phyloP scores from a whole-genome alignment of 2,888 invertebrate species.

The Torymus tubicola region DNA sequence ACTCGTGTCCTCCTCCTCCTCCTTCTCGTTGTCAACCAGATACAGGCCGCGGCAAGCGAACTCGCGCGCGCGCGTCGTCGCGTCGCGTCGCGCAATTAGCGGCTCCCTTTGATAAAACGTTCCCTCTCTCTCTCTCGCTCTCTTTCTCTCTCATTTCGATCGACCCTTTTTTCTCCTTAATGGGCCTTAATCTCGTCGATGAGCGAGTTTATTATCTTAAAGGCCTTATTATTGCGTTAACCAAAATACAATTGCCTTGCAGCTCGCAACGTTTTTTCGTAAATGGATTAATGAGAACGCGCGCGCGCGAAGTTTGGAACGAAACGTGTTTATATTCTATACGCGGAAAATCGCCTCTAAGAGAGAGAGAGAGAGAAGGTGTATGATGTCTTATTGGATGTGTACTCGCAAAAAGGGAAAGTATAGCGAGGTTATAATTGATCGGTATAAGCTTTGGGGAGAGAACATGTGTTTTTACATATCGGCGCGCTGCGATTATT shows the following conservation, averaged over 20 bases:
- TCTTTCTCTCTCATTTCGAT: neutral
- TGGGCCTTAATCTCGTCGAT: conserved; percentile 27
- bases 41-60: conserved; percentile 11
- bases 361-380: too few species aligned
- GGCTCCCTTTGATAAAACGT: conserved; percentile 45
- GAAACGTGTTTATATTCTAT: too few species aligned
- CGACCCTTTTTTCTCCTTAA: too few species aligned
- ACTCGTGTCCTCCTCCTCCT: neutral
- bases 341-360: too few species aligned
- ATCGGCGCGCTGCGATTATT: too few species aligned
- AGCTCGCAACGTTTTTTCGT: neutral
- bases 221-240: conserved; percentile 36
- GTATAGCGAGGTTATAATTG: too few species aligned
- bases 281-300: neutral
- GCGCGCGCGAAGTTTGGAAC: neutral
- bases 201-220: conserved; percentile 45
- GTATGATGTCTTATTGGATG: too few species aligned
- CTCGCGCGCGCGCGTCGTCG: too few species aligned
- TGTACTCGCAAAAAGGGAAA: too few species aligned
- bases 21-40: neutral
- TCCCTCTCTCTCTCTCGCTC: neutral
- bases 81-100: conserved; percentile 44
- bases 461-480: too few species aligned
- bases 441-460: too few species aligned
- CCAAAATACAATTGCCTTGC: neutral